A percentile compares a stretch with the other conserved stretches of the same genome.
Conservation (phyloP, 2,113 vertebrate species). For the Lagopus leucura region DNA sequence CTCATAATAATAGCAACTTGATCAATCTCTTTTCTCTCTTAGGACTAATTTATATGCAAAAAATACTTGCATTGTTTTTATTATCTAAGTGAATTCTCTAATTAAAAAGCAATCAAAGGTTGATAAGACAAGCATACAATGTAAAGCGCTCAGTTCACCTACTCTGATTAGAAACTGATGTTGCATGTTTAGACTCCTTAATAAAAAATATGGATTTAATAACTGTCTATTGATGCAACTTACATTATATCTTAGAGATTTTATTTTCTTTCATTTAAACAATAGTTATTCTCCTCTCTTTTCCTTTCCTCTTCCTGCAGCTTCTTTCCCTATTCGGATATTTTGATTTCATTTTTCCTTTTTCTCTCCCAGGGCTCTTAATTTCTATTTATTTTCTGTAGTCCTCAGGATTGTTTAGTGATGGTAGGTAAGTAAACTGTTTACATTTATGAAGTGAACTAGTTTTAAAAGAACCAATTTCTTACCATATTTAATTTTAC, state of each 20-base stretch:
- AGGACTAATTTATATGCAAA: background rate
- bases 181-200: background rate
- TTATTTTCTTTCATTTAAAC: background rate
- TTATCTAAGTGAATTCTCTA: conserved; percentile 21
- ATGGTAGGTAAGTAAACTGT: background rate
- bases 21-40: background rate
- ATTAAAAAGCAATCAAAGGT: conserved; percentile 41
- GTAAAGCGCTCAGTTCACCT: background rate
- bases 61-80: background rate
- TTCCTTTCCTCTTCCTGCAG: background rate
- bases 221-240: background rate
- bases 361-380: background rate
- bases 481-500: background rate
- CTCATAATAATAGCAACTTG: background rate
- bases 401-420: background rate
- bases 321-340: background rate
- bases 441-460: background rate
- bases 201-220: background rate
- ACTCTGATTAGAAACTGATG: background rate
- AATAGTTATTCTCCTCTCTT: background rate
- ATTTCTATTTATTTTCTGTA: background rate
- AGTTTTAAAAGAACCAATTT: background rate
- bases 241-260: background rate
- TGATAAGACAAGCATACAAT: background rate
- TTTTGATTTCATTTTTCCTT: background rate